These are phyloP conservation scores for Eupsittula cactorum DNA, from an alignment of 2,113 vertebrate species.

Conservation along the genomic window DNA sequence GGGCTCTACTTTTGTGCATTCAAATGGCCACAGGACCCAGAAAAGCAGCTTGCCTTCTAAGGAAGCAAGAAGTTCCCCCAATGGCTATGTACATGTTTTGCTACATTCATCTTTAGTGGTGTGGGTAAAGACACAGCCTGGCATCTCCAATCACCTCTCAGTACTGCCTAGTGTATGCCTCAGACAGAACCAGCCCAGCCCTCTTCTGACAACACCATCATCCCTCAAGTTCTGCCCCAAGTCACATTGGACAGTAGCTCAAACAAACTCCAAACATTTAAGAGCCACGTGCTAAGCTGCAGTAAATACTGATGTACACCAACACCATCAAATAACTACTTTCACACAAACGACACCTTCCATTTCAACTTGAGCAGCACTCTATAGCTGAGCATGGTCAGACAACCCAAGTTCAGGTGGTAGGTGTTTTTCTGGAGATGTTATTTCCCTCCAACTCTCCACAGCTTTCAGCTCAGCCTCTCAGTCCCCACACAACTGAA, in stretches of 20 bases:
- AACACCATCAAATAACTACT: neutral
- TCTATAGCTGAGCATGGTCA: neutral
- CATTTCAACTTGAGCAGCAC: neutral
- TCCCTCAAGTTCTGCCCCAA: neutral
- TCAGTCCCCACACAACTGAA: neutral
- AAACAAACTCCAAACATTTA: neutral
- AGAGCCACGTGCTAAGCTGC: neutral
- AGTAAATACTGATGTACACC: neutral
- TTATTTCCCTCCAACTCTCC: neutral
- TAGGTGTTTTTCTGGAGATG: neutral
- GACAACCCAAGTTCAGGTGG: neutral
- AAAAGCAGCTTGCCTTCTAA: neutral
- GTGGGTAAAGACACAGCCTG: neutral
- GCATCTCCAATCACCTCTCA: neutral
- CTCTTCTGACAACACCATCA: neutral
- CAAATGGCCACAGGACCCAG: neutral
- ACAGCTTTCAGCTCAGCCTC: neutral
- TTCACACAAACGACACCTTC: neutral
- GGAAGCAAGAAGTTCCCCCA: neutral
- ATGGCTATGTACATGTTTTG: neutral
- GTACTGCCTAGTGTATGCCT: accelerated
- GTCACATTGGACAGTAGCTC: neutral
- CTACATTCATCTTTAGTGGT: neutral
- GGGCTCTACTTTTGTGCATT: neutral
- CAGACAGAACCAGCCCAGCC: neutral